Evolutionary conservation across 1,140 invertebrate species (phyloP).

Genomic region (Araneus ventricosus): DNA sequence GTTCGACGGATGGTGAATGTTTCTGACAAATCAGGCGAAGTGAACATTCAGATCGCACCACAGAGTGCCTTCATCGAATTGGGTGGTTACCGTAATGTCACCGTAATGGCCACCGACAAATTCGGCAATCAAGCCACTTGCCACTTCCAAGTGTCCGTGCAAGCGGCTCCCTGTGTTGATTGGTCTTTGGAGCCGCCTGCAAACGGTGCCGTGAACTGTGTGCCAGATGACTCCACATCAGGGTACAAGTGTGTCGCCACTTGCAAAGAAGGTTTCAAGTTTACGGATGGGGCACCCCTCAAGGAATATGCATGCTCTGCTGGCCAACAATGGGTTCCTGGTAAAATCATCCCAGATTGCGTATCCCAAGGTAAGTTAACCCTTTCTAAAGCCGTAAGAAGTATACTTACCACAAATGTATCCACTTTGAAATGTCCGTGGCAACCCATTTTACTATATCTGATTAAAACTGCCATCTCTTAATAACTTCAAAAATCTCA

Average conservation of each 20-base stretch:
- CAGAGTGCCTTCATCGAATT: conserved; percentile 92
- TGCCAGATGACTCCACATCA: conserved; percentile 84
- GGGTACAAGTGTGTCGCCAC: conserved; percentile 90
- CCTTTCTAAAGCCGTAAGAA: no score
- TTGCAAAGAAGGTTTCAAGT: conserved; percentile 90
- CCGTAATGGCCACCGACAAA: conserved; percentile 92
- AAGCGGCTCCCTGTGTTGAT: conserved; percentile 95
- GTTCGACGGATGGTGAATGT: conserved; percentile 91
- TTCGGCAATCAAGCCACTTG: conserved; percentile 94
- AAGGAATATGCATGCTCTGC: conserved; percentile 91
- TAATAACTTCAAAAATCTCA: no score
- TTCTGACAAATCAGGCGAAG: conserved; percentile 93
- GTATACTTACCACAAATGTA: no score
- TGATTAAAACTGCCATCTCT: no score
- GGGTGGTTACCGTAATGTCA: conserved; percentile 95
- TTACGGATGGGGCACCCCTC: conserved; percentile 92
- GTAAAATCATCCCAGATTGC: conserved; percentile 93
- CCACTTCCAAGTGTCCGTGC: conserved; percentile 92
- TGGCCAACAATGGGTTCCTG: conserved; percentile 88
- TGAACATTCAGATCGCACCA: conserved; percentile 89
- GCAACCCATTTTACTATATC: no score
- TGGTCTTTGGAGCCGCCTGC: conserved; percentile 94
- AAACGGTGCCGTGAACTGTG: conserved; percentile 92
- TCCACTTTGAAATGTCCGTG: no score
- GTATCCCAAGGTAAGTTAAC: conserved; percentile 86